A percentile compares a stretch with the other conserved stretches of the same genome.
These are phyloP conservation scores for Triplophysa rosa DNA, from an alignment of 2,113 vertebrate genomes.

Conservation along the genomic window DNA sequence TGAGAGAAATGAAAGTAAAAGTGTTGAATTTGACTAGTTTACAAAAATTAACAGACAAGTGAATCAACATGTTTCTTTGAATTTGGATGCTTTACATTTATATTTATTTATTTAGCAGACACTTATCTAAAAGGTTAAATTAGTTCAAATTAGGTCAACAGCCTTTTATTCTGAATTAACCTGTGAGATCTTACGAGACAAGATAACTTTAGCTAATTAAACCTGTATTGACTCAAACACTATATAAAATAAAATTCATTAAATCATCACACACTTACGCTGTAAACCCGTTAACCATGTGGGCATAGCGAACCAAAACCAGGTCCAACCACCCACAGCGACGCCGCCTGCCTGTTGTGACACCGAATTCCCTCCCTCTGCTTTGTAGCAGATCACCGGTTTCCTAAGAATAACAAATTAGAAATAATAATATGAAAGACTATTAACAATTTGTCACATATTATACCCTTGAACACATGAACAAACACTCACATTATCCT, in stretches of 20 bases:
- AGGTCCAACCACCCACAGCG: constrained; percentile 87
- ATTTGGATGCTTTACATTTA: too few species aligned
- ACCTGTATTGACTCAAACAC: too few species aligned
- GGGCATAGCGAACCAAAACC: constrained; percentile 79
- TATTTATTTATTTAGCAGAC: too few species aligned
- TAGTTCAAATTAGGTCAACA: too few species aligned
- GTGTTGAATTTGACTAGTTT: background rate
- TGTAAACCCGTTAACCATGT: constrained; percentile 83
- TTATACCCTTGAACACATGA: background rate
- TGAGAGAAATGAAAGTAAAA: constrained; percentile 44
- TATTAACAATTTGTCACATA: too few species aligned
- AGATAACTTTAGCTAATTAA: too few species aligned
- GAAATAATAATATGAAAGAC: background rate
- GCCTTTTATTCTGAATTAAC: too few species aligned
- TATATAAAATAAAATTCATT: too few species aligned
- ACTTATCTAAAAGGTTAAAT: too few species aligned
- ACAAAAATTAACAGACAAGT: background rate
- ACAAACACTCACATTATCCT: constrained; percentile 72
- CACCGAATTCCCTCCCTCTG: constrained; percentile 76
- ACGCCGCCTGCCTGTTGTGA: constrained; percentile 83
- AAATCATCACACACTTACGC: constrained; percentile 67
- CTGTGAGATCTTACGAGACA: too few species aligned
- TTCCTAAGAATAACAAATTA: constrained; percentile 64
- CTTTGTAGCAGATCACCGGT: constrained; percentile 73
- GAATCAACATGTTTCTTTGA: too few species aligned